These are phyloP conservation scores for Yponomeuta cagnagella DNA, from an alignment of 2,888 invertebrate genomes.

Conservation along the genomic window DNA sequence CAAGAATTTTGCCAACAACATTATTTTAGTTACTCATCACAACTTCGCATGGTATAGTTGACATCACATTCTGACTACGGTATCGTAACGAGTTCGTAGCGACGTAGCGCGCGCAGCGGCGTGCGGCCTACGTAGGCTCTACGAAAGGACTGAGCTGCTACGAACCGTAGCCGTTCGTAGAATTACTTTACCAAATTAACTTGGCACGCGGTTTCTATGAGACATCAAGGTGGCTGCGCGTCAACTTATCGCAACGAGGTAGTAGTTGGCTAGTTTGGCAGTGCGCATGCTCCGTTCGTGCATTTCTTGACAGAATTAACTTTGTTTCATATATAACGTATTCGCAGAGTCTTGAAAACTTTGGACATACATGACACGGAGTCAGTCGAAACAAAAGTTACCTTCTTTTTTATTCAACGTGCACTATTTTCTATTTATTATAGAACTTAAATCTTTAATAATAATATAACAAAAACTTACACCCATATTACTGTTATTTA, in stretches of 20 bases:
- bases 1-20: constrained; percentile 70
- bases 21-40: constrained; percentile 64
- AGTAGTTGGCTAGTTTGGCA: constrained; percentile 16
- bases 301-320: not conserved
- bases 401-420: not conserved
- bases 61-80: constrained; percentile 32
- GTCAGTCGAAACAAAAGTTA: not conserved
- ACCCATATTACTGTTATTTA: no score
- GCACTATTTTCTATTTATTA: no score
- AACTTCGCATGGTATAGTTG: constrained; percentile 32
- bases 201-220: not conserved
- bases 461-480: no score
- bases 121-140: constrained; percentile 42
- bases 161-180: not conserved
- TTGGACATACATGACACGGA: not conserved
- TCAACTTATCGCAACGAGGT: not conserved
- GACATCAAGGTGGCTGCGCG: constrained; percentile 11
- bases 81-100: constrained; percentile 42
- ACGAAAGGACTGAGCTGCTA: constrained; percentile 44
- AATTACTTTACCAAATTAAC: not conserved
- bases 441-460: no score
- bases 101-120: constrained; percentile 47
- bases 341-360: not conserved
- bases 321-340: not conserved
- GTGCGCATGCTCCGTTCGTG: constrained; percentile 55